Conservation (phyloP, 2,113 vertebrate genomes). For the Struthio camelus region DNA sequence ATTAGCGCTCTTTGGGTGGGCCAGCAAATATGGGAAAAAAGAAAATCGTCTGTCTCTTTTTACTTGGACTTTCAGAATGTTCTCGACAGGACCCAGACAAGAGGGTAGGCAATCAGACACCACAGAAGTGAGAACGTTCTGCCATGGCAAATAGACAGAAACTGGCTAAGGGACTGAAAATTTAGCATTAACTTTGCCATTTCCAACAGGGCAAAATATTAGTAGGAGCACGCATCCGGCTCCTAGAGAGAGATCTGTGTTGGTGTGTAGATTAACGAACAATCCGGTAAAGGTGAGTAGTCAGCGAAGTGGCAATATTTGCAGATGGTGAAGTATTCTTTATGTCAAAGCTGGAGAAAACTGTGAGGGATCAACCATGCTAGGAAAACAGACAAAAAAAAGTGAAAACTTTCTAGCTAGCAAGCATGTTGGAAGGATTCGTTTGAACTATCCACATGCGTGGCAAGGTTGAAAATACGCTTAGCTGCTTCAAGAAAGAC, state of each 20-base stretch:
- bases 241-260: not conserved
- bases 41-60: conserved; percentile 13
- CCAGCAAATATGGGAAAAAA: conserved; percentile 34
- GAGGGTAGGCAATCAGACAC: not conserved
- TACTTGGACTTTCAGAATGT: conserved; percentile 14
- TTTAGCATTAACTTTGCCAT: not conserved
- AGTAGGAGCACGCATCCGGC: not conserved
- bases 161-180: not conserved
- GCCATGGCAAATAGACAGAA: not conserved
- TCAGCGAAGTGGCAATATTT: not conserved
- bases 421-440: not conserved
- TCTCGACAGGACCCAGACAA: not conserved
- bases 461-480: not conserved
- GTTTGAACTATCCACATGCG: not conserved
- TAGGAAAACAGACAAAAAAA: not conserved
- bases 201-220: not conserved
- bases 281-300: not conserved
- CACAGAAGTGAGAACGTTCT: conserved; percentile 8
- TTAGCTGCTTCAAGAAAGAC: not conserved
- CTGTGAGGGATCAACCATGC: not conserved
- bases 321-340: not conserved
- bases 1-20: not conserved
- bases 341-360: not conserved
- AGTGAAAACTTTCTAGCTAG: not conserved
- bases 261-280: not conserved